phyloP scores from a whole-genome alignment of 1,140 invertebrate genomes.

The Antheraea mylitta region DNA sequence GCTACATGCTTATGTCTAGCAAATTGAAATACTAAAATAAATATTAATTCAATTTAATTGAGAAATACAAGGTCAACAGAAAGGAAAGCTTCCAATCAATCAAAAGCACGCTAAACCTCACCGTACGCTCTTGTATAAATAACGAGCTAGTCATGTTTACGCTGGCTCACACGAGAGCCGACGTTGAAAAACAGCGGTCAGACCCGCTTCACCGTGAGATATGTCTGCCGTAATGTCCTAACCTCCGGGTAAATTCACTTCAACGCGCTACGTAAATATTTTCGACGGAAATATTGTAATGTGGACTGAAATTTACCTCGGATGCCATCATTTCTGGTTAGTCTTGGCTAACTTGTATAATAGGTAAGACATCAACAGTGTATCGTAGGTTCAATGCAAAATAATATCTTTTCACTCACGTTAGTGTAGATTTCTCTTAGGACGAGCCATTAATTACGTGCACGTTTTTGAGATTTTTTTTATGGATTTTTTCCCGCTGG shows the following conservation, averaged over 20 bases:
- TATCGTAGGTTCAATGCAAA: no score
- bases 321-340: neutral
- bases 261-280: neutral
- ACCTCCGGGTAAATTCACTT: neutral
- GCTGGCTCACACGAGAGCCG: conserved; percentile 10
- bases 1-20: no score
- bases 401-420: no score
- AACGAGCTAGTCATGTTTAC: conserved; percentile 25
- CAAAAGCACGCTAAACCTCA: conserved; percentile 9
- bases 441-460: no score
- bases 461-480: no score
- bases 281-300: neutral
- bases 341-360: neutral
- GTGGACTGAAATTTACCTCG: neutral
- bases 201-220: conserved; percentile 2
- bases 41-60: no score
- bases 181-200: conserved; percentile 25
- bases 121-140: conserved; percentile 19
- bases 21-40: no score
- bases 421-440: no score
- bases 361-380: no score
- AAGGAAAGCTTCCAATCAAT: conserved; percentile 9
- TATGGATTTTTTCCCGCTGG: no score
- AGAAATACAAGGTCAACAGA: neutral
- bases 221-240: conserved; percentile 1